Base-by-base conservation (phyloP, 2,888 invertebrate genomes). In the Hoplodrina blanda region DNA sequence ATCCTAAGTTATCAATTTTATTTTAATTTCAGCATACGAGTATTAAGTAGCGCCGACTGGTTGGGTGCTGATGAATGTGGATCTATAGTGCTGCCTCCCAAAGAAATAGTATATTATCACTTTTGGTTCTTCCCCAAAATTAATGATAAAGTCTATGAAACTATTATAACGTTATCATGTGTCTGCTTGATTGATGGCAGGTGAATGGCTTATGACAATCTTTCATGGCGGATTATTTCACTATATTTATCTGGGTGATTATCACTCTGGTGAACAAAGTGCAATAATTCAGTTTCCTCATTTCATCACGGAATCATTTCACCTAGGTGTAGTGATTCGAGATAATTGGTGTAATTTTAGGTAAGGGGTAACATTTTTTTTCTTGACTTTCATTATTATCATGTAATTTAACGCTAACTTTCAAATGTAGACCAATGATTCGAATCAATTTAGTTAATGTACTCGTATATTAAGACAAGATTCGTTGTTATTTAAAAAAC, bases 121-220 rank as follows among this genome's bases (percentile, higher is more conserved):
- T 96, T 94, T 94, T 96, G 96, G 95, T 96, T 95, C 84, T 95
- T 94, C 71, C 96, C 96, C 1, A 93, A 89, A 76, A 80, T 76
- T 1, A 85, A 89, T 6, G 82, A 94, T 57, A 90, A 89, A 79
- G 93, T 95, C 1, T 95, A 95, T 72, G 90, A 92, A 60, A 94
- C 95, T 0, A 94, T 91, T 0, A 83, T 95, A 2, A 94, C 92
- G 20, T 93, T 94, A 65, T 93, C 95, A 1, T 95, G 95, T 71
- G 81, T 95, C 13, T 94, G 94, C 73, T 85, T 96, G 54, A 93
- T 95, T 63, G 79, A 93, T 69, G 93, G 90, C 78, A 93, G 91
- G 96, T 95, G 82, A 85, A 71, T 20, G 30, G 5, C 53, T 70
- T 68, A 25, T 56, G 10, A 37, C 10, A 17, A n/a, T 55, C 50